Conservation (phyloP, 2,797 vertebrate species). For the Crax fasciolata region DNA sequence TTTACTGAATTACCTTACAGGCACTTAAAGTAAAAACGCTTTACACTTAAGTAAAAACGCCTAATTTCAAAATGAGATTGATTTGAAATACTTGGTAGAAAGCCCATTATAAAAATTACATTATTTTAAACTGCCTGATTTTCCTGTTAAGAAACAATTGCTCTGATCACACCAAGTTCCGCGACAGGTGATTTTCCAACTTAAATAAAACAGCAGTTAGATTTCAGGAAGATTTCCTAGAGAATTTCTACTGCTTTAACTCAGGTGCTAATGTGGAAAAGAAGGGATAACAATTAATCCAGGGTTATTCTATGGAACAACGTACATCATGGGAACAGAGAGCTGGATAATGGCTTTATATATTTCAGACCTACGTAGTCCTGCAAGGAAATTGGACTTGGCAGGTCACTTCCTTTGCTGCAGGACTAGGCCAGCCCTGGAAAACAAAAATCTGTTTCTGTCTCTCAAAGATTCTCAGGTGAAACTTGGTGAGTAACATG, state of each 20-base stretch:
- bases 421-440: not conserved
- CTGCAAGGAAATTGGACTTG: not conserved
- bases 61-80: conserved; percentile 34
- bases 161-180: not conserved
- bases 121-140: not conserved
- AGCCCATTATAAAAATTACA: conserved; percentile 42
- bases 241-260: not conserved
- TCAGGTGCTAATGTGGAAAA: not conserved
- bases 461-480: not conserved
- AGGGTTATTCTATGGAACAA: not conserved
- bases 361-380: not conserved
- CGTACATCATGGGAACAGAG: not conserved
- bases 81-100: not conserved
- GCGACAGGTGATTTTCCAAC: not conserved
- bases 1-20: not conserved
- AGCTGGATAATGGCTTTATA: not conserved
- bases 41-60: conserved; percentile 4
- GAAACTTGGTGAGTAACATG: not conserved
- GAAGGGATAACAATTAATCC: not conserved
- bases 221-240: not conserved
- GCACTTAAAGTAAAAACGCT: conserved; percentile 20
- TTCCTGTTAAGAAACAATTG: not conserved
- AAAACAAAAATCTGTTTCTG: not conserved
- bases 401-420: not conserved
- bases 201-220: not conserved